A percentile compares a stretch with the other conserved stretches of the same genome.
Evolutionary conservation across 2,113 vertebrate species (phyloP).

Genomic region (Oreochromis tanganicae): DNA sequence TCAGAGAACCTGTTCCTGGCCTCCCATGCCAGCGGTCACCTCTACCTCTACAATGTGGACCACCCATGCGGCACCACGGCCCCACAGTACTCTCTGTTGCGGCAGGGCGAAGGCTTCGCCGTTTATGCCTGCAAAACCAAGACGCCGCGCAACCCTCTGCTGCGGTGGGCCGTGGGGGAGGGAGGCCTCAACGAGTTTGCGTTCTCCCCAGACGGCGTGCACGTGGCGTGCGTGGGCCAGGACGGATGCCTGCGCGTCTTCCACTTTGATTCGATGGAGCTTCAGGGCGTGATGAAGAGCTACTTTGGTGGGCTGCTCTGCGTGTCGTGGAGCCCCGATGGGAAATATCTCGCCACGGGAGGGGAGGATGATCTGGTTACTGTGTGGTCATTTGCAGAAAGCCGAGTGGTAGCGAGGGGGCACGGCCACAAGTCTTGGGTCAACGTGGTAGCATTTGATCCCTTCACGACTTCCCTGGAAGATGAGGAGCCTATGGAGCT

Average conservation of each 20-base stretch:
- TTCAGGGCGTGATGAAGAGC: conserved; percentile 90
- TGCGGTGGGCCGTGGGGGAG: conserved; percentile 86
- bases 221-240: conserved; percentile 89
- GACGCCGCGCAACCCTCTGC: conserved; percentile 81
- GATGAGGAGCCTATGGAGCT: conserved; percentile 74
- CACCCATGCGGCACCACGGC: conserved; percentile 77
- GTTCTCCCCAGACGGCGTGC: conserved; percentile 86
- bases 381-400: conserved; percentile 86
- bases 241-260: conserved; percentile 87
- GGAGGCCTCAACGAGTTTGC: conserved; percentile 88
- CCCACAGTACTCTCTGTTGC: conserved; percentile 83
- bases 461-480: conserved; percentile 80
- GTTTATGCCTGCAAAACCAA: conserved; percentile 89
- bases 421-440: conserved; percentile 95
- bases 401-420: conserved; percentile 84
- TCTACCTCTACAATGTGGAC: conserved; percentile 87
- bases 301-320: conserved; percentile 91
- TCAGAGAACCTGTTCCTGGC: conserved; percentile 86
- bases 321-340: conserved; percentile 91
- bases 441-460: conserved; percentile 89
- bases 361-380: conserved; percentile 91
- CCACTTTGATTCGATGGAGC: conserved; percentile 89
- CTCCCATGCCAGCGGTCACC: conserved; percentile 86
- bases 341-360: conserved; percentile 85
- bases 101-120: conserved; percentile 84